Base-by-base conservation (phyloP, 2,113 vertebrate genomes). In the Oriolus oriolus region DNA sequence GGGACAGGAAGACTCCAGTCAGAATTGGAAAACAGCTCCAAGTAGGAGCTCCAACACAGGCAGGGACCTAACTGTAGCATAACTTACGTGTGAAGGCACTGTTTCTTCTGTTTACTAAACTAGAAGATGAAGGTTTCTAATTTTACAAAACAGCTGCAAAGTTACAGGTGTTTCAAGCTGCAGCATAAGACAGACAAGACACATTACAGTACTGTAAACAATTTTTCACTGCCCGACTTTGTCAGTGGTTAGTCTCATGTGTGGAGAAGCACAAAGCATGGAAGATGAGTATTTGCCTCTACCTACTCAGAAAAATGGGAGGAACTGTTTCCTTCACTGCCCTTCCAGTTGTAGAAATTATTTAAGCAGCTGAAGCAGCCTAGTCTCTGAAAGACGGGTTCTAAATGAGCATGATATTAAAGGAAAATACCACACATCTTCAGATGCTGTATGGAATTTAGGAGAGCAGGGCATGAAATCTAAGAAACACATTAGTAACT, bases 211-310 rank as follows among this genome's bases (percentile, higher is more conserved):
- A n/a, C 8, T 37, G 9, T 31, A 26, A 47, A 49, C 6, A 4
- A n/a, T 24, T 53, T 27, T 16, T 61, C 45, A 28, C 13, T n/a
- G 50, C 78, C 47, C 16, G 17, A 39, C 31, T 57, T 28, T 37
- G 11, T 33, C 19, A 11, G 53, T 1, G 9, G 35, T 78, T 64
- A 18, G 9, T 6, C 16, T 30, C 21, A 2, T 1, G 2, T 41
- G 33, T 30, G 0, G 1, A 35, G 35, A 52, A 45, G n/a, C 44
- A 56, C 7, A 0, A 41, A 74, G 28, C 0, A 0, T 12, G 11
- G 54, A n/a, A 87, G 15, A 41, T 2, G 3, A 50, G 19, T 33
- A 7, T 31, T 42, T 53, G 65, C 13, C 56, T 61, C 52, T 23
- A 44, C 3, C 81, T 18, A 20, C n/a, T 53, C 42, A 18, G 41